phyloP scores from a whole-genome alignment of 2,888 invertebrate genomes.

The Nomada hirtipes region DNA sequence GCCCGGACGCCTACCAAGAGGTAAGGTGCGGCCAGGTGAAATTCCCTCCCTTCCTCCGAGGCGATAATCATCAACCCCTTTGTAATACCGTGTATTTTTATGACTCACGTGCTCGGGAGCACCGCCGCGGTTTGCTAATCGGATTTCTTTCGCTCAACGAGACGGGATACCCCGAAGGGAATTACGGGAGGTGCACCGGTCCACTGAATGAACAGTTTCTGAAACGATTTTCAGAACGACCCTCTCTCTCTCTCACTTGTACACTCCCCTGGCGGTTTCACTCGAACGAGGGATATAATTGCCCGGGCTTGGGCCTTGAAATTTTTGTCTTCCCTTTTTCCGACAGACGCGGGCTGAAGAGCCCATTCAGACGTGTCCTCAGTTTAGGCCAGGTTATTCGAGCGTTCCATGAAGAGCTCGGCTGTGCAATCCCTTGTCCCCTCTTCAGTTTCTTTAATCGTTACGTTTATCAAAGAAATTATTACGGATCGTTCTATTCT shows the following conservation, averaged over 20 bases:
- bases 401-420: no score
- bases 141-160: constrained; percentile 46
- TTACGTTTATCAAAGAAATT: no score
- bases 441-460: no score
- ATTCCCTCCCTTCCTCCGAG: not conserved
- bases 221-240: constrained; percentile 26
- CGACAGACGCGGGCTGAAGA: no score
- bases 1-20: constrained; percentile 30
- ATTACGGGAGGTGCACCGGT: constrained; percentile 15
- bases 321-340: no score
- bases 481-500: no score
- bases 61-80: constrained; percentile 50
- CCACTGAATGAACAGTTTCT: constrained; percentile 31
- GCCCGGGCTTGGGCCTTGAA: not conserved
- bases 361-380: no score
- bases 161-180: constrained; percentile 38
- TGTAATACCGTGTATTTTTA: constrained; percentile 56
- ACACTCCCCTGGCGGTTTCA: not conserved
- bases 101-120: constrained; percentile 45
- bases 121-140: constrained; percentile 40
- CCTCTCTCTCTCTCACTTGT: not conserved
- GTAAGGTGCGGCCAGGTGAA: constrained; percentile 51
- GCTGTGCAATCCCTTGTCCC: no score
- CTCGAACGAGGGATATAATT: not conserved
- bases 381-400: no score